phyloP scores from a whole-genome alignment of 2,113 vertebrate species.

The Ariopsis seemanni region DNA sequence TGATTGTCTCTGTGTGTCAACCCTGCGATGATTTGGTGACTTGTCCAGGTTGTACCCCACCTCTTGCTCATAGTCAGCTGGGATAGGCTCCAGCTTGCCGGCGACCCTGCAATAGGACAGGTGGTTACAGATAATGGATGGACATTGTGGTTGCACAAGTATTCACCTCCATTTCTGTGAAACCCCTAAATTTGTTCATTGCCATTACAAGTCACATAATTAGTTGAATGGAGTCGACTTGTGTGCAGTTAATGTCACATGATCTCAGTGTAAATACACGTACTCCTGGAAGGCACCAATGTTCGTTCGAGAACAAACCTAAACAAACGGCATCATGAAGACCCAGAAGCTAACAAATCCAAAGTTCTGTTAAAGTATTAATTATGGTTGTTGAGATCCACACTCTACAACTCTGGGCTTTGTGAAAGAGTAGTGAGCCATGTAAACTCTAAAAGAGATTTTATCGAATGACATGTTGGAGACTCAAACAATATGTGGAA shows the following conservation, averaged over 20 bases:
- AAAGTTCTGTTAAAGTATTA: background rate
- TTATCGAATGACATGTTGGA: background rate
- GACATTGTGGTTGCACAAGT: background rate
- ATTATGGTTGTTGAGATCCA: background rate
- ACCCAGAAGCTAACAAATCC: background rate
- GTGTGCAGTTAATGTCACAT: background rate
- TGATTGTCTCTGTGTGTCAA: no score
- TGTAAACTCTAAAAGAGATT: background rate
- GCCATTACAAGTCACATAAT: background rate
- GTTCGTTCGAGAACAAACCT: background rate
- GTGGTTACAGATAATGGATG: no score
- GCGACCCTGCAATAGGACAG: no score
- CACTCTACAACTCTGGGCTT: background rate
- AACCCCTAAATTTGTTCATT: background rate
- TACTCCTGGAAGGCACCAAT: background rate
- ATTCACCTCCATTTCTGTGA: background rate
- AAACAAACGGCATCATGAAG: background rate
- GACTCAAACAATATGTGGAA: background rate
- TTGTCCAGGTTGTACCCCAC: no score
- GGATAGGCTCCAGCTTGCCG: no score
- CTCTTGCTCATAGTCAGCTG: no score
- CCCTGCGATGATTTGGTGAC: no score
- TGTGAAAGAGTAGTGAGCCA: background rate
- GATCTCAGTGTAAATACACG: background rate
- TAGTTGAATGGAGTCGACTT: background rate